A percentile compares a stretch with the other conserved stretches of the same genome.
phyloP scores from a whole-genome alignment of 2,797 vertebrate genomes.

The Melopsittacus undulatus region DNA sequence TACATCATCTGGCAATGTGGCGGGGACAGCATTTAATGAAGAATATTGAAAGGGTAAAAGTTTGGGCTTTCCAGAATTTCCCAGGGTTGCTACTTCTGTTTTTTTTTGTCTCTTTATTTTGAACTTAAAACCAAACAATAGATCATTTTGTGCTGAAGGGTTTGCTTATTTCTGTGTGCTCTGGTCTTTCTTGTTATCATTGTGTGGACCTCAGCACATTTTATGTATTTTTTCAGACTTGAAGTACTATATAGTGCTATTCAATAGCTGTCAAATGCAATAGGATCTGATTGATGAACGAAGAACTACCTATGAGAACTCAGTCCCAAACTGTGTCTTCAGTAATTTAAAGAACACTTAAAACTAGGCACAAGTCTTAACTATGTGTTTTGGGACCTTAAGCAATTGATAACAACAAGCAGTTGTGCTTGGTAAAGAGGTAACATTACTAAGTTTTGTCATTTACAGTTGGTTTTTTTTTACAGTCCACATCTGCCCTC shows the following conservation, averaged over 20 bases:
- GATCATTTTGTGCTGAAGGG: constrained; percentile 6
- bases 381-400: neutral
- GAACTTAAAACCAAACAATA: neutral
- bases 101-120: neutral
- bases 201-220: neutral
- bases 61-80: neutral
- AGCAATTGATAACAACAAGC: neutral
- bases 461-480: neutral
- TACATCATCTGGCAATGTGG: neutral
- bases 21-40: neutral
- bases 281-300: constrained; percentile 27
- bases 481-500: neutral
- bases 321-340: neutral
- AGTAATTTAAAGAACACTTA: neutral
- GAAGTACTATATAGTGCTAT: neutral
- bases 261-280: neutral
- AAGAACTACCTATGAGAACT: neutral
- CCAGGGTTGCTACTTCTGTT: neutral
- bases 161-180: neutral
- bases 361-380: neutral
- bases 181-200: neutral
- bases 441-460: neutral
- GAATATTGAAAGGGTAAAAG: neutral
- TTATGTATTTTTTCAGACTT: constrained; percentile 21
- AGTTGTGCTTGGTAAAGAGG: neutral